A percentile compares a stretch with the other conserved stretches of the same genome.
phyloP scores from a whole-genome alignment of 2,113 vertebrate genomes.

The Hippocampus abdominalis region DNA sequence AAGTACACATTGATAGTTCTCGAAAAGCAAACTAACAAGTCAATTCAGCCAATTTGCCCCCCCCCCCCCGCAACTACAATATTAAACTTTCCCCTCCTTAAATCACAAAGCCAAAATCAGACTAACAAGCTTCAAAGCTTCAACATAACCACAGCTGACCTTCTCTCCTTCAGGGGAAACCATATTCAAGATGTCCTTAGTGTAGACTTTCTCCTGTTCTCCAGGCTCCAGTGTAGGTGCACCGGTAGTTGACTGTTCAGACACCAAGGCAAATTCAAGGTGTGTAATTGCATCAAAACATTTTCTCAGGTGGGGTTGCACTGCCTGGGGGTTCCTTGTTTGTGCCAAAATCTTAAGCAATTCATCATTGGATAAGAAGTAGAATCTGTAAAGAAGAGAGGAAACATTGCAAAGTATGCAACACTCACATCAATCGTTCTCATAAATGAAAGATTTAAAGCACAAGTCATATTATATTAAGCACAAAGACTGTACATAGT shows the following conservation, averaged over 20 bases:
- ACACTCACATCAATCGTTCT: neutral
- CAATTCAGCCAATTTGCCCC: neutral
- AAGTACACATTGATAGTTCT: neutral
- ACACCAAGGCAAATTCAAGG: constrained; percentile 76
- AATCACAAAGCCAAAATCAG: neutral
- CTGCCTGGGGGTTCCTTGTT: constrained; percentile 82
- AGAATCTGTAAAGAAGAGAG: constrained; percentile 70
- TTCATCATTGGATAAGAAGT: constrained; percentile 85
- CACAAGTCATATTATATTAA: neutral
- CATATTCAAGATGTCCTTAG: constrained; percentile 81
- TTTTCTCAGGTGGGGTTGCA: constrained; percentile 83
- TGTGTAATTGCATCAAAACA: constrained; percentile 81
- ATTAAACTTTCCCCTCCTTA: neutral
- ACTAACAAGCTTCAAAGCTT: constrained; percentile 2
- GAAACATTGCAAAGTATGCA: constrained; percentile 2
- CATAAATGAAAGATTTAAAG: neutral
- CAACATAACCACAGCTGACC: constrained; percentile 51
- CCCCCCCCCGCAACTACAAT: neutral
- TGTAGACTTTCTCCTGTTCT: constrained; percentile 72
- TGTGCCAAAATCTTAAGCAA: constrained; percentile 84
- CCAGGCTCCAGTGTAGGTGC: constrained; percentile 31
- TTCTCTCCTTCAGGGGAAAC: constrained; percentile 81
- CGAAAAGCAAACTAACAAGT: neutral
- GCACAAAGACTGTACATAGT: neutral
- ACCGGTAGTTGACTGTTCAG: constrained; percentile 17